Percentiles rank a stretch among this genome's conserved stretches.
phyloP scores from a whole-genome alignment of 2,888 invertebrate genomes.

The Parnassius apollo region DNA sequence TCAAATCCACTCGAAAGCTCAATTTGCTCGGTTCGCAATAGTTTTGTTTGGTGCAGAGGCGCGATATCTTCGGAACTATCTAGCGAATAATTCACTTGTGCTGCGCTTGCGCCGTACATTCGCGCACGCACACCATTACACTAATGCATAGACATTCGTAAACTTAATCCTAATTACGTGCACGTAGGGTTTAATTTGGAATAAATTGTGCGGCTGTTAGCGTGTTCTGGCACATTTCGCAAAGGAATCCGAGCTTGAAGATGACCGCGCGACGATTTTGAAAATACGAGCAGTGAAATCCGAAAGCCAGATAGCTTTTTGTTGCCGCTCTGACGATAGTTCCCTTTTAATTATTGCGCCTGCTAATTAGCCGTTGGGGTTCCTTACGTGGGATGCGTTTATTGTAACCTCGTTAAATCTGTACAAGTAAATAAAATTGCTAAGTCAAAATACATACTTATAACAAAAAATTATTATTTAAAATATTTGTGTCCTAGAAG shows the following conservation, averaged over 20 bases:
- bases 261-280: constrained; percentile 69
- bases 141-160: neutral
- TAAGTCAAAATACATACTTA: too few species aligned
- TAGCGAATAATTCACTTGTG: constrained; percentile 64
- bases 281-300: constrained; percentile 76
- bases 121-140: constrained; percentile 22
- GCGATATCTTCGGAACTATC: constrained; percentile 71
- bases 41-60: constrained; percentile 63
- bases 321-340: constrained; percentile 56
- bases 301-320: constrained; percentile 68
- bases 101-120: constrained; percentile 36
- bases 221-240: constrained; percentile 32
- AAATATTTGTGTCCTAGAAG: too few species aligned
- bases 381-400: constrained; percentile 24
- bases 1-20: constrained; percentile 57
- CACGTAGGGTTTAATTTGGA: constrained; percentile 29
- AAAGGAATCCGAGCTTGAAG: constrained; percentile 55
- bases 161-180: constrained; percentile 22
- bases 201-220: constrained; percentile 21
- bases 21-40: constrained; percentile 68
- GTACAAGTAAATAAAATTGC: too few species aligned
- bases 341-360: constrained; percentile 65
- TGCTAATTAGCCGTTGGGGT: constrained; percentile 65
- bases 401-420: neutral
- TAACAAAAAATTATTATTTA: too few species aligned